phyloP scores from a whole-genome alignment of 2,113 vertebrate species.

The Percina caprodes region DNA sequence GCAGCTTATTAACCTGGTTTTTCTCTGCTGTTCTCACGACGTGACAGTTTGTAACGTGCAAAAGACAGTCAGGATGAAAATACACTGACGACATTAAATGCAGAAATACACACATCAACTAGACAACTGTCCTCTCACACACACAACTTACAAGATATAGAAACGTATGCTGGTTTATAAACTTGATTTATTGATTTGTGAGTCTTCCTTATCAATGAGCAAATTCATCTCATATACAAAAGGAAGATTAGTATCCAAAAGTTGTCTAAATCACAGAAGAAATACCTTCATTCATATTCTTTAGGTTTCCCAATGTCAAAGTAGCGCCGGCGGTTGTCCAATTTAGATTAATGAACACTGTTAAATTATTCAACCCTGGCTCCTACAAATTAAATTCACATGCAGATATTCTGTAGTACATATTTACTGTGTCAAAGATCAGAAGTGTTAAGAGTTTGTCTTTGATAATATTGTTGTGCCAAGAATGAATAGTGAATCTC shows the following conservation, averaged over 20 bases:
- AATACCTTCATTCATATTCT: conserved; percentile 27
- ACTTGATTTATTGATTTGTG: too few species aligned
- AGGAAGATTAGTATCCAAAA: background rate
- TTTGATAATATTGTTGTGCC: background rate
- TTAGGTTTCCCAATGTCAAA: conserved; percentile 12
- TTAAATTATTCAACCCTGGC: conserved; percentile 44
- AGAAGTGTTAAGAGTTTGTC: background rate
- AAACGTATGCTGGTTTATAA: background rate
- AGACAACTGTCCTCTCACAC: background rate
- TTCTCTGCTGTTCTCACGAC: conserved; percentile 25
- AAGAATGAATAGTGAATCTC: background rate
- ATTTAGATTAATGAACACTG: conserved; percentile 41
- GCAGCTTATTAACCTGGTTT: conserved; percentile 30
- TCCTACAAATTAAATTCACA: conserved; percentile 29
- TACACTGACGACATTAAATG: conserved; percentile 11
- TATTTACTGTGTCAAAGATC: conserved; percentile 36
- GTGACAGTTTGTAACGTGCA: conserved; percentile 30
- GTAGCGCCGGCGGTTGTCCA: background rate
- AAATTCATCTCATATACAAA: background rate
- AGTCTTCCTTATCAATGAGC: background rate
- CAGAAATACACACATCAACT: conserved; percentile 3
- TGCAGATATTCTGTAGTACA: conserved; percentile 35
- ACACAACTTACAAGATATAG: background rate
- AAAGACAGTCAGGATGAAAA: conserved; percentile 14
- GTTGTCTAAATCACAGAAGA: background rate